phyloP scores from a whole-genome alignment of 37 sponge, comb jelly and placozoan genomes.

The Bolinopsis microptera region DNA sequence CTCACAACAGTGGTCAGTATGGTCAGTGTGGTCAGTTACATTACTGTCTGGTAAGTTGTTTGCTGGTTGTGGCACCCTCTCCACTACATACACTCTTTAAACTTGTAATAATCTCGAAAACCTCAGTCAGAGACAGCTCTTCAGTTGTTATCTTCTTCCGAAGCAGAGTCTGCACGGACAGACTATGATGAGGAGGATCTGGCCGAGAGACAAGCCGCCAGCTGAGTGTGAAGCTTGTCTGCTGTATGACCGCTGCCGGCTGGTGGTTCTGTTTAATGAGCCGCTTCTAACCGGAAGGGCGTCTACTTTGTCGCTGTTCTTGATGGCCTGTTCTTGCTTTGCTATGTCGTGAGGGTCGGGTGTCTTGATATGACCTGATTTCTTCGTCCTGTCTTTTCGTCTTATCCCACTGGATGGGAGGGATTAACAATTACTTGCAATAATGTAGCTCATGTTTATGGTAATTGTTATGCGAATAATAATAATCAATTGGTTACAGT shows the following conservation, averaged over 20 bases:
- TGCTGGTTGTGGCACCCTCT: no score
- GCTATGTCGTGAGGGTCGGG: not conserved
- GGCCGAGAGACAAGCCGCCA: not conserved
- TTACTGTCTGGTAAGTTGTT: no score
- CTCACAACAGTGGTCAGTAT: not conserved
- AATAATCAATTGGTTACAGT: no score
- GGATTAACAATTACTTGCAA: no score
- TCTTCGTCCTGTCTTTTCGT: not conserved
- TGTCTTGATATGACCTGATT: not conserved
- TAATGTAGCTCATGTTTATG: no score
- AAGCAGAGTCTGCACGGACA: constrained; percentile 6
- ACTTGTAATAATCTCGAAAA: no score
- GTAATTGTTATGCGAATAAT: no score
- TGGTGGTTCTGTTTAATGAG: not conserved
- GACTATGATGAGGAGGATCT: not conserved
- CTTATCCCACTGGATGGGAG: not conserved
- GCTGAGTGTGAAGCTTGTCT: not conserved
- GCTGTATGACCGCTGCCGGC: not conserved
- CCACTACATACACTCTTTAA: no score
- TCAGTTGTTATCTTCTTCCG: not conserved
- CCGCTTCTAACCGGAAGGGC: not conserved
- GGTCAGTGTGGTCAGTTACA: not conserved
- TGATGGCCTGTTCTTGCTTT: not conserved
- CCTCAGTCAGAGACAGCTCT: not conserved
- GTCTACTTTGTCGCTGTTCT: constrained; percentile 4